A percentile compares a stretch with the other conserved stretches of the same genome.
Conservation (phyloP, 2,797 vertebrate genomes). For the Pipistrellus kuhlii region DNA sequence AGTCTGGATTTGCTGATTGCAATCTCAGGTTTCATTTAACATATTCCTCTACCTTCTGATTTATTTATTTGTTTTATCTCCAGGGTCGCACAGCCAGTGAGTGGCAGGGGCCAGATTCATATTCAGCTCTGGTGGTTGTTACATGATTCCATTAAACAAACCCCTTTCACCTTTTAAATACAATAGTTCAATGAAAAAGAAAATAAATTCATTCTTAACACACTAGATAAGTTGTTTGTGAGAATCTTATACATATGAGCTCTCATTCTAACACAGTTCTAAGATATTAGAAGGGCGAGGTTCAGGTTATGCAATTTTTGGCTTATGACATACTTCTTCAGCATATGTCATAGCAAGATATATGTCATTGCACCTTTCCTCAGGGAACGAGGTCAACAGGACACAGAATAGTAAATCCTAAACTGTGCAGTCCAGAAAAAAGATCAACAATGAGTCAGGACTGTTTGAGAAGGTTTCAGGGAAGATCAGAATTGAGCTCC, state of each 20-base stretch:
- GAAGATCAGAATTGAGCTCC: not conserved
- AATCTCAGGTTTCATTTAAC: constrained; percentile 8
- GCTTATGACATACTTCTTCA: not conserved
- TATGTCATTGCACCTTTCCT: not conserved
- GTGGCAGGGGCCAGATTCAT: not conserved
- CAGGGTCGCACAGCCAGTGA: not conserved
- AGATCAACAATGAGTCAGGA: not conserved
- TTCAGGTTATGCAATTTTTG: not conserved
- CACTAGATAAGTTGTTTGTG: not conserved
- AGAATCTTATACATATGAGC: not conserved
- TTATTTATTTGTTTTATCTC: not conserved
- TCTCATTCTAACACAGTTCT: constrained; percentile 5
- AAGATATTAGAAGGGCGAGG: not conserved
- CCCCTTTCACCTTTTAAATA: constrained; percentile 14
- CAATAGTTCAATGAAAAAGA: not conserved
- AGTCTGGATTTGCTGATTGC: not conserved
- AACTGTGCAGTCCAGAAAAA: not conserved
- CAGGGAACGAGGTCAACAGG: not conserved
- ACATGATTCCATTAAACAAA: not conserved
- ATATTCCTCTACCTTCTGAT: not conserved
- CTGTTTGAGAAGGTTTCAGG: not conserved
- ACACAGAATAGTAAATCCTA: not conserved
- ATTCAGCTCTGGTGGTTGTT: not conserved
- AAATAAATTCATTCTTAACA: not conserved
- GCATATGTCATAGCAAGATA: not conserved